Percentiles rank a stretch among this genome's conserved stretches.
Evolutionary conservation across 2,888 invertebrate species (phyloP).

Genomic region (Orthosia gothica): DNA sequence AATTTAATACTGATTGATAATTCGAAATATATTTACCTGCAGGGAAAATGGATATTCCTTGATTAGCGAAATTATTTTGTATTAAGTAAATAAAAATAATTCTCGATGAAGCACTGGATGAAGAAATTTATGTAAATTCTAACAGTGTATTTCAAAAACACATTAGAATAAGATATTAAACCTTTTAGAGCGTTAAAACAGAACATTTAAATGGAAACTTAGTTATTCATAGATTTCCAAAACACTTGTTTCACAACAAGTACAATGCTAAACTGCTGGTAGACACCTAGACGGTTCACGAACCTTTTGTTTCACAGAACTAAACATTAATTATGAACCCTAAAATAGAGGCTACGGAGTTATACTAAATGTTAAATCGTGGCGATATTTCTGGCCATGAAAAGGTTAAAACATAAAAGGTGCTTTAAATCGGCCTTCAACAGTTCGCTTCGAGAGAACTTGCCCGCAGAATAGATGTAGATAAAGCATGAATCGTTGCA

Average conservation of each 20-base stretch:
- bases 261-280: neutral
- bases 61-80: neutral
- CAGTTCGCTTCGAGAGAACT: conserved; percentile 64
- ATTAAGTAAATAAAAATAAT: neutral
- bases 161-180: neutral
- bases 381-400: conserved; percentile 67
- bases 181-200: neutral
- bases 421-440: conserved; percentile 76
- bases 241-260: neutral
- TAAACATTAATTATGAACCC: conserved; percentile 4
- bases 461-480: conserved; percentile 76
- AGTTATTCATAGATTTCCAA: conserved; percentile 10
- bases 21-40: neutral
- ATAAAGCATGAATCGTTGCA: conserved; percentile 78
- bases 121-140: neutral
- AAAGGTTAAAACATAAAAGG: conserved; percentile 70
- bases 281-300: conserved; percentile 2
- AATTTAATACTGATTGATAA: neutral
- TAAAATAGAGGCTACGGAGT: conserved; percentile 10
- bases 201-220: neutral
- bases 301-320: conserved; percentile 1
- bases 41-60: neutral
- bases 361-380: conserved; percentile 32
- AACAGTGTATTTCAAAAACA: neutral
- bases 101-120: neutral